phyloP scores from a whole-genome alignment of 37 sponge, comb jelly and placozoan species.

The Tethya wilhelma region DNA sequence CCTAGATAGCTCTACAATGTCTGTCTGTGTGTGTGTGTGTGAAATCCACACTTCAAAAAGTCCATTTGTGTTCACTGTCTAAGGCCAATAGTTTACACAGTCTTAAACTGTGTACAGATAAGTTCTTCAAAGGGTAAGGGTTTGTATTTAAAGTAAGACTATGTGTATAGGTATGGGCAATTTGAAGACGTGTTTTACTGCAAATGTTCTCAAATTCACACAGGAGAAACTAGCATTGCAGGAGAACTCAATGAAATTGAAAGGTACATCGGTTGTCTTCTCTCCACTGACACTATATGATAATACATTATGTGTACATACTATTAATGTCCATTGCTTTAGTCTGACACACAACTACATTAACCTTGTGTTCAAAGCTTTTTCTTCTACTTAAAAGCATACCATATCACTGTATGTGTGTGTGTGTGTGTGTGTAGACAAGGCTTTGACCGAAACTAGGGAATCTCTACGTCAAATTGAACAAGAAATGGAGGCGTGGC shows the following conservation, averaged over 20 bases:
- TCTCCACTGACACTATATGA: no score
- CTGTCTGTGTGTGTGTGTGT: constrained; percentile 1
- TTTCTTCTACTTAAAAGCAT: no score
- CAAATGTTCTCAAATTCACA: background rate
- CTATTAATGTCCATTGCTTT: background rate
- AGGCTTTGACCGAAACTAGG: constrained; percentile 26
- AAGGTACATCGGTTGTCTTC: constrained; percentile 6
- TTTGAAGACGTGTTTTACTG: no score
- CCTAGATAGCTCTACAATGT: no score
- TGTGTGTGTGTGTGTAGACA: background rate
- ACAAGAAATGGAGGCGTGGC: constrained; percentile 48
- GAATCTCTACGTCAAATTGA: constrained; percentile 12
- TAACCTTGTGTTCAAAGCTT: no score
- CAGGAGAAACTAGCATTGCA: constrained; percentile 20
- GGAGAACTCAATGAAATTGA: background rate
- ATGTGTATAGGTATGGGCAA: no score
- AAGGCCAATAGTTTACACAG: no score
- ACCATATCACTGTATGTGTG: no score
- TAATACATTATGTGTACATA: background rate
- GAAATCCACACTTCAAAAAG: no score
- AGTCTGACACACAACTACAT: background rate
- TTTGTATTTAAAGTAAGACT: background rate
- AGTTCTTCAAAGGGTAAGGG: background rate
- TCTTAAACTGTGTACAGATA: background rate
- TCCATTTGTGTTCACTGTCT: no score